phyloP scores from a whole-genome alignment of 2,888 invertebrate species.

The Archips xylosteana region DNA sequence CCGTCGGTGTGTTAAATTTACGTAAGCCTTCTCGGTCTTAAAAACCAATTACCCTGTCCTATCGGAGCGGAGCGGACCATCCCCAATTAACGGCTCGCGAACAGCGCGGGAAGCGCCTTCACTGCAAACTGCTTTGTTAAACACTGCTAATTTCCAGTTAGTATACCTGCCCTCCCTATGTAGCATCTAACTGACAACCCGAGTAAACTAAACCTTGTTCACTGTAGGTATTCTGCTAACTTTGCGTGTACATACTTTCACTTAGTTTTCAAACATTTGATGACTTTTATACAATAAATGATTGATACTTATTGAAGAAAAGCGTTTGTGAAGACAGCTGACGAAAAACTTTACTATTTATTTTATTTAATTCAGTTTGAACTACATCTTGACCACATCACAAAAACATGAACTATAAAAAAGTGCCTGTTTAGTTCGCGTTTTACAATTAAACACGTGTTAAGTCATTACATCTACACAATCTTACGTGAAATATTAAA shows the following conservation, averaged over 20 bases:
- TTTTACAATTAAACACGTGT: slow-evolving; percentile 21
- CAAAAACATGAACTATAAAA: not conserved
- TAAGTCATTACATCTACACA: slow-evolving; percentile 21
- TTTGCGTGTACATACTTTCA: not conserved
- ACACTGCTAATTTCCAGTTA: slow-evolving; percentile 32
- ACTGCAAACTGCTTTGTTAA: slow-evolving; percentile 45
- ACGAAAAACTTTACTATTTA: not conserved
- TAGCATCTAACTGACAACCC: slow-evolving; percentile 3
- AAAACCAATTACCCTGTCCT: slow-evolving; percentile 56
- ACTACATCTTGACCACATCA: not conserved
- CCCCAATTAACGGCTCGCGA: slow-evolving; percentile 55
- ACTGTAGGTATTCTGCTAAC: not conserved
- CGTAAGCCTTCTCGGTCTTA: slow-evolving; percentile 49
- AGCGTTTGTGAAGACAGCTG: not conserved
- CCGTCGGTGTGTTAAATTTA: slow-evolving; percentile 41
- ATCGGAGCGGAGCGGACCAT: slow-evolving; percentile 48
- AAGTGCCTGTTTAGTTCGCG: not conserved
- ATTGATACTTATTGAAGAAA: not conserved
- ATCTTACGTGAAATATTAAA: slow-evolving; percentile 30
- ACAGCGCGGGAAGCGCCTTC: slow-evolving; percentile 49
- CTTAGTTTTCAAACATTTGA: not conserved
- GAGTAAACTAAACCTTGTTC: slow-evolving; percentile 20
- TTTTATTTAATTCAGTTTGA: not conserved
- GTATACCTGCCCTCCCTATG: not conserved
- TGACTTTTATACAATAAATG: not conserved